Conservation (phyloP, 2,888 invertebrate species). For the Euplexia lucipara region DNA sequence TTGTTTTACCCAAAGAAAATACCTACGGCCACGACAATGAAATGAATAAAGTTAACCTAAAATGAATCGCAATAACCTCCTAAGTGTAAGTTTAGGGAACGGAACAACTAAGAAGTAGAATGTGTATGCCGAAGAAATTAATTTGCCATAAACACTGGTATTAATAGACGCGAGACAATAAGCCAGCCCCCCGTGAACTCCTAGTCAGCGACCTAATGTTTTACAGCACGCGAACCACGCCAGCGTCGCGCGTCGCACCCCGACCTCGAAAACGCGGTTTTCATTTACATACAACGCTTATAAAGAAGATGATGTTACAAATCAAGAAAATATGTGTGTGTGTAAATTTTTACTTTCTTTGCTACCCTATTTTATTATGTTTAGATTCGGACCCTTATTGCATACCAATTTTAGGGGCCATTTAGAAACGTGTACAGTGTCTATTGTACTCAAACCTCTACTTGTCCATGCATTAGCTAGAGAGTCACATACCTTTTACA, state of each 20-base stretch:
- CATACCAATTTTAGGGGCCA: neutral
- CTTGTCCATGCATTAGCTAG: no score
- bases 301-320: slow-evolving; percentile 70
- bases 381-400: neutral
- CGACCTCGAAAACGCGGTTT: slow-evolving; percentile 78
- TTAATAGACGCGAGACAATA: slow-evolving; percentile 89
- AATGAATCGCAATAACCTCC: slow-evolving; percentile 19
- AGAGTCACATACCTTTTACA: no score
- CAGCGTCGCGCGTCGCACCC: slow-evolving; percentile 78
- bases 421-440: slow-evolving; percentile 1
- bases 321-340: slow-evolving; percentile 49
- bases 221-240: slow-evolving; percentile 83
- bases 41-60: neutral
- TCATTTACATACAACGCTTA: slow-evolving; percentile 81
- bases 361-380: neutral
- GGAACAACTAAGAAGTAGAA: slow-evolving; percentile 48
- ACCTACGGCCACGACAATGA: no score
- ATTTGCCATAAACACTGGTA: slow-evolving; percentile 85
- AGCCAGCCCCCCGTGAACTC: slow-evolving; percentile 83
- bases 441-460: neutral
- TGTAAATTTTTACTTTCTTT: slow-evolving; percentile 11
- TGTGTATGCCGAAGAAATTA: slow-evolving; percentile 79
- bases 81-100: slow-evolving; percentile 24
- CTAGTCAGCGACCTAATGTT: slow-evolving; percentile 84
- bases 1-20: slow-evolving; percentile 33